phyloP scores from a whole-genome alignment of 1,140 invertebrate species.

The Gonatopus flavifemur region DNA sequence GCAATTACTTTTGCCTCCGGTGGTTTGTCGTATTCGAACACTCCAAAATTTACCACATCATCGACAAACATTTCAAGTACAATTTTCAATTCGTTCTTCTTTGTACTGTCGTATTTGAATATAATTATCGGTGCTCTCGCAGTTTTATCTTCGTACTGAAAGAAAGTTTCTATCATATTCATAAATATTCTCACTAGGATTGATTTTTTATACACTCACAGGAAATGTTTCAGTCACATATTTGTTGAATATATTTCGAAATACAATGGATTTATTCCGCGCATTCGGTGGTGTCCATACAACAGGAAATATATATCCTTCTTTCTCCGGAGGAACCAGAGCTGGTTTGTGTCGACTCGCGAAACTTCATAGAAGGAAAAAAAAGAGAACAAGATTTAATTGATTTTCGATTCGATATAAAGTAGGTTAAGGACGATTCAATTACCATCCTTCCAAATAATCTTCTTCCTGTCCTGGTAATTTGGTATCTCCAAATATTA shows the following conservation, averaged over 20 bases:
- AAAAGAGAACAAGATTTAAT: constrained; percentile 8
- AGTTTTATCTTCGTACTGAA: constrained; percentile 49
- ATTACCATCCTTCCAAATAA: constrained; percentile 45
- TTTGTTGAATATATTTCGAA: constrained; percentile 43
- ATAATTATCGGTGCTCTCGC: constrained; percentile 43
- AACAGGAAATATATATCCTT: constrained; percentile 40
- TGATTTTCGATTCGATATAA: constrained; percentile 7
- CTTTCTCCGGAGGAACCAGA: constrained; percentile 33
- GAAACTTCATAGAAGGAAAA: constrained; percentile 27
- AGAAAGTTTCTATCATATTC: constrained; percentile 17
- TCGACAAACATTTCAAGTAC: constrained; percentile 44
- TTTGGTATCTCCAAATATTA: constrained; percentile 42
- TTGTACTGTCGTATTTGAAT: constrained; percentile 54
- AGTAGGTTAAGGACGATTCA: constrained; percentile 3
- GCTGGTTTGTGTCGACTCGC: constrained; percentile 43
- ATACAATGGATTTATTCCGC: constrained; percentile 43
- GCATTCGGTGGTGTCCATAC: constrained; percentile 50
- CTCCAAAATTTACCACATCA: constrained; percentile 49
- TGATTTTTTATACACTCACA: constrained; percentile 28
- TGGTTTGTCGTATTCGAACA: constrained; percentile 52
- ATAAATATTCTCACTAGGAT: neutral
- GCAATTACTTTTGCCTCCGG: constrained; percentile 49
- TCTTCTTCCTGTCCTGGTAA: constrained; percentile 28
- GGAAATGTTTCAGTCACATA: constrained; percentile 46
- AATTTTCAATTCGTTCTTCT: constrained; percentile 47